Conservation (phyloP, 2,888 invertebrate genomes). For the Drosophila pseudotalamancana region DNA sequence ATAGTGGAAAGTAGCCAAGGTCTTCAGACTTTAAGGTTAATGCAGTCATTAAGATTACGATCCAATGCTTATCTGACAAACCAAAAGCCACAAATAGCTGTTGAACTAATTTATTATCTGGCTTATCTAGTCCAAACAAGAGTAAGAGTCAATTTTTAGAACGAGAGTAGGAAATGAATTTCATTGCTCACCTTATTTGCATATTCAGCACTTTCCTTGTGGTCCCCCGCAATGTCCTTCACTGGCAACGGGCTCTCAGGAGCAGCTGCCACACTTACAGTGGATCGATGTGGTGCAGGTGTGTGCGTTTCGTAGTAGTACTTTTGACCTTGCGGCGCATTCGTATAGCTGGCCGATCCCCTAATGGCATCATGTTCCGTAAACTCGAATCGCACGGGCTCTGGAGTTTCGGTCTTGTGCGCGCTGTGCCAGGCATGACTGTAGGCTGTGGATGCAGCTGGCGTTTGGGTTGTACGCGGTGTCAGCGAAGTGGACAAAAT, state of each 20-base stretch:
- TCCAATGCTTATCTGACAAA: constrained; percentile 21
- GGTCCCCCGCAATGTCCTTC: constrained; percentile 49
- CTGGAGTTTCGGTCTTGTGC: constrained; percentile 68
- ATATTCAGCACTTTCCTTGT: constrained; percentile 74
- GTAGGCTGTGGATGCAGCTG: constrained; percentile 38
- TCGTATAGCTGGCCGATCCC: constrained; percentile 74
- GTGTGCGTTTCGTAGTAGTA: constrained; percentile 57
- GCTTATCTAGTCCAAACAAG: constrained; percentile 4
- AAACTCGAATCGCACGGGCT: constrained; percentile 82
- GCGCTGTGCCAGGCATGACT: constrained; percentile 49
- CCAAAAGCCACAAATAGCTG: constrained; percentile 9
- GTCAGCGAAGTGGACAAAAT: constrained; percentile 52
- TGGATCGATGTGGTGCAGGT: constrained; percentile 35
- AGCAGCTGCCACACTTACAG: constrained; percentile 22
- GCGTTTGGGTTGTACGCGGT: constrained; percentile 50
- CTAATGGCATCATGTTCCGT: constrained; percentile 82
- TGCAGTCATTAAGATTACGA: constrained; percentile 4
- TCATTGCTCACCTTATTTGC: constrained; percentile 64
- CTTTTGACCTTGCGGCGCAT: constrained; percentile 68
- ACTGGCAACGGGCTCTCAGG: constrained; percentile 38
- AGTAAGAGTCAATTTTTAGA: too few species aligned
- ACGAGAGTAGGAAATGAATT: neutral
- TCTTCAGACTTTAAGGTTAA: constrained; percentile 16
- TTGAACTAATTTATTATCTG: constrained; percentile 25
- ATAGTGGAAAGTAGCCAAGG: constrained; percentile 37